phyloP scores from a whole-genome alignment of 1,140 invertebrate species.

The Vanessa tameamea region DNA sequence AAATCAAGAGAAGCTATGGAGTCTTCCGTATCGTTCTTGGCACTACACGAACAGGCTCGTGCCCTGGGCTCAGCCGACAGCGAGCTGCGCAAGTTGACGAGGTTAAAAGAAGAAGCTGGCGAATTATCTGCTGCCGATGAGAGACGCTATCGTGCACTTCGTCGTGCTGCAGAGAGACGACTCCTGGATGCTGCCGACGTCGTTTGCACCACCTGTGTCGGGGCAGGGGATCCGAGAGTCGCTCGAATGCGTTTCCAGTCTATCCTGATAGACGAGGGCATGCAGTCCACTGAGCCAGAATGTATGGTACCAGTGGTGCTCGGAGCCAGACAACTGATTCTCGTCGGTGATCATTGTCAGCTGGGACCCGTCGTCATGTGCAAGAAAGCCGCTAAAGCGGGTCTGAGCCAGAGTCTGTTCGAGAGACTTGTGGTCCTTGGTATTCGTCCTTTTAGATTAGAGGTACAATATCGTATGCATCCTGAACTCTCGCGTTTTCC shows the following conservation, averaged over 20 bases:
- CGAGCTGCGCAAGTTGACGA: conserved; percentile 97
- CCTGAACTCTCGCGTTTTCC: conserved; percentile 98
- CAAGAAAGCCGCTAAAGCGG: conserved; percentile 98
- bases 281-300: conserved; percentile 98
- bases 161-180: conserved; percentile 95
- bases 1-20: conserved; percentile 99
- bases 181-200: conserved; percentile 98
- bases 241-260: conserved; percentile 96
- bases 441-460: conserved; percentile 95
- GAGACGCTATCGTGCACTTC: conserved; percentile 95
- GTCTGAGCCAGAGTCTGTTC: conserved; percentile 98
- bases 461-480: conserved; percentile 99
- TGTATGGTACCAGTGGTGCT: conserved; percentile 99
- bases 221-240: conserved; percentile 96
- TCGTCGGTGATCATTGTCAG: conserved; percentile 99
- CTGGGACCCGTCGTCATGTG: conserved; percentile 99
- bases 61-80: conserved; percentile 92
- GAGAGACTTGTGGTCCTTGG: conserved; percentile 98
- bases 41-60: conserved; percentile 98
- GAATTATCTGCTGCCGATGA: conserved; percentile 97
- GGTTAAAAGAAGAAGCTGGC: conserved; percentile 98
- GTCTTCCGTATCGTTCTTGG: conserved; percentile 97
- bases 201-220: conserved; percentile 99
- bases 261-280: conserved; percentile 98
- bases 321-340: conserved; percentile 96